Percentiles rank a stretch among this genome's conserved stretches.
phyloP scores from a whole-genome alignment of 2,888 invertebrate species.

The Slavum lentiscoides region DNA sequence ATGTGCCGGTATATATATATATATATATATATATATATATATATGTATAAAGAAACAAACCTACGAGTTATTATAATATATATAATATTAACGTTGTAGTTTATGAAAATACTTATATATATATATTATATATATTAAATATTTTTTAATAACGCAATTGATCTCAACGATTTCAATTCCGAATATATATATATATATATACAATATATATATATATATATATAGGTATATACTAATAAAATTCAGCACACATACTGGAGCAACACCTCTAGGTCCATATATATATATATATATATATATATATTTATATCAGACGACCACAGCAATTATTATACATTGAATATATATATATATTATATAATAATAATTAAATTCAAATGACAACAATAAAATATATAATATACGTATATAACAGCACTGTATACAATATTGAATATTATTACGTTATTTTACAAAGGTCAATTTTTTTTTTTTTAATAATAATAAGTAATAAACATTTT shows the following conservation, averaged over 20 bases:
- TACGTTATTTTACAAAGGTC: background rate
- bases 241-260: too few species aligned
- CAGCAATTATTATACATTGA: background rate
- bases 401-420: background rate
- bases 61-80: too few species aligned
- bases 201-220: background rate
- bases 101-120: background rate
- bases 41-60: too few species aligned
- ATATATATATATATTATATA: too few species aligned
- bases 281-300: too few species aligned
- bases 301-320: background rate
- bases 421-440: background rate
- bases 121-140: background rate
- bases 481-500: background rate
- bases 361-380: too few species aligned
- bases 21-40: conserved; percentile 12
- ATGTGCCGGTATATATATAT: too few species aligned
- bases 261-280: conserved; percentile 25
- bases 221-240: background rate
- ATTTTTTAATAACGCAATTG: conserved; percentile 39
- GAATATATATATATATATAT: background rate
- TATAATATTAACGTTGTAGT: too few species aligned
- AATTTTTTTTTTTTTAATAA: conserved; percentile 1
- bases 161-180: conserved; percentile 43
- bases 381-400: background rate